Conservation (phyloP, 2,797 vertebrate genomes). For the Sebastes elongatus region DNA sequence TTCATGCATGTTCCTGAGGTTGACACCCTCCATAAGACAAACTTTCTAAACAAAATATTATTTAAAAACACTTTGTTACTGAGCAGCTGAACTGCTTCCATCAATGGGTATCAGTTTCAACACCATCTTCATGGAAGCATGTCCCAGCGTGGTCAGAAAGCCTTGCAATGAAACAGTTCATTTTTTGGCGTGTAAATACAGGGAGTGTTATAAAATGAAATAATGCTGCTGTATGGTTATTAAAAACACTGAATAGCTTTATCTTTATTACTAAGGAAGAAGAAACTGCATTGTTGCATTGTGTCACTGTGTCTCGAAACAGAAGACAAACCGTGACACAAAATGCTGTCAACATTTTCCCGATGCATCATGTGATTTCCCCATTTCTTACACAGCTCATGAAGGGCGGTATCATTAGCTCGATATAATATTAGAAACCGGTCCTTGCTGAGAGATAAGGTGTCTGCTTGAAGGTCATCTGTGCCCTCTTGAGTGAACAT, state of each 20-base stretch:
- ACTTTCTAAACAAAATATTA: no score
- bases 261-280: background rate
- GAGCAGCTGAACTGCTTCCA: background rate
- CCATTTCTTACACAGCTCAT: slow-evolving; percentile 55
- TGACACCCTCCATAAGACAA: background rate
- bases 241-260: background rate
- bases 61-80: no score
- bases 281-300: background rate
- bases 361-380: slow-evolving; percentile 77
- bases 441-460: slow-evolving; percentile 74
- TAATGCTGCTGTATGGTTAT: background rate
- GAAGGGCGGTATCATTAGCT: slow-evolving; percentile 61
- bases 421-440: slow-evolving; percentile 73
- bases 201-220: background rate
- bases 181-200: background rate
- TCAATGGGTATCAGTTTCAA: background rate
- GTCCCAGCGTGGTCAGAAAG: background rate
- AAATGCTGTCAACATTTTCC: slow-evolving; percentile 62
- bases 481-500: slow-evolving; percentile 72
- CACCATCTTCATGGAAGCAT: background rate
- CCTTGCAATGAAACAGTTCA: background rate
- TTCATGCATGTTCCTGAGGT: background rate
- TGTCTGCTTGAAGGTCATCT: slow-evolving; percentile 79
- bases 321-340: slow-evolving; percentile 43
- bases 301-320: slow-evolving; percentile 35